Percentiles rank a stretch among this genome's conserved stretches.
Evolutionary conservation across 2,113 vertebrate genomes (phyloP).

Genomic region (Antechinus flavipes): DNA sequence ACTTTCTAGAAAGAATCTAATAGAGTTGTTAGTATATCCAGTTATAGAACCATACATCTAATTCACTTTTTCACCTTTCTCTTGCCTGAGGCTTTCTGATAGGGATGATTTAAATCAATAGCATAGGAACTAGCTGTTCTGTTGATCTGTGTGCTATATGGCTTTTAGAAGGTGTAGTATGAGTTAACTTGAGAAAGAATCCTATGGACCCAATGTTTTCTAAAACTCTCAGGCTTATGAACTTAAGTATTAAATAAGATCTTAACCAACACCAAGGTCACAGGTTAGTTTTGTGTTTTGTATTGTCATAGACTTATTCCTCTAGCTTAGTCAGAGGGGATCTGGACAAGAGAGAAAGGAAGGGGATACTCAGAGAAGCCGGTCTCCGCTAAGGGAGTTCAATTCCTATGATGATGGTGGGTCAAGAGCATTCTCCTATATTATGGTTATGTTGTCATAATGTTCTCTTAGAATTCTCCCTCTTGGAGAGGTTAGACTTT

Average conservation of each 20-base stretch:
- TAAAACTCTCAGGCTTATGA: not conserved
- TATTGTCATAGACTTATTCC: not conserved
- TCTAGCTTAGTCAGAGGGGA: not conserved
- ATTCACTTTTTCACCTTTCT: not conserved
- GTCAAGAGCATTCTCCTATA: not conserved
- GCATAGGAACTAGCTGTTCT: not conserved
- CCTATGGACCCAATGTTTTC: not conserved
- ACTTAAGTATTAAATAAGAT: not conserved
- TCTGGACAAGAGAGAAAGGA: not conserved
- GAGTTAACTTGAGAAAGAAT: not conserved
- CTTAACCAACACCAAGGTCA: not conserved
- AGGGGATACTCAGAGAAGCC: not conserved
- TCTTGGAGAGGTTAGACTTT: not conserved
- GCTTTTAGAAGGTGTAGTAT: not conserved
- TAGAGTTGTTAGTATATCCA: not conserved
- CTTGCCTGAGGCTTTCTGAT: not conserved
- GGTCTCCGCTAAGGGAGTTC: not conserved
- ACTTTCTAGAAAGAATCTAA: not conserved
- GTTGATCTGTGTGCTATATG: not conserved
- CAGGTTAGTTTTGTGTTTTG: not conserved
- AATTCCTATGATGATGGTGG: not conserved
- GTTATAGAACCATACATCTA: not conserved
- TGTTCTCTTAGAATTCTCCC: not conserved
- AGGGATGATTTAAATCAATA: not conserved
- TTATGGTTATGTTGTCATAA: not conserved